Percentiles rank a stretch among this genome's conserved stretches.
Conservation (phyloP, 2,888 invertebrate species). For the Bruchidius siliquastri region DNA sequence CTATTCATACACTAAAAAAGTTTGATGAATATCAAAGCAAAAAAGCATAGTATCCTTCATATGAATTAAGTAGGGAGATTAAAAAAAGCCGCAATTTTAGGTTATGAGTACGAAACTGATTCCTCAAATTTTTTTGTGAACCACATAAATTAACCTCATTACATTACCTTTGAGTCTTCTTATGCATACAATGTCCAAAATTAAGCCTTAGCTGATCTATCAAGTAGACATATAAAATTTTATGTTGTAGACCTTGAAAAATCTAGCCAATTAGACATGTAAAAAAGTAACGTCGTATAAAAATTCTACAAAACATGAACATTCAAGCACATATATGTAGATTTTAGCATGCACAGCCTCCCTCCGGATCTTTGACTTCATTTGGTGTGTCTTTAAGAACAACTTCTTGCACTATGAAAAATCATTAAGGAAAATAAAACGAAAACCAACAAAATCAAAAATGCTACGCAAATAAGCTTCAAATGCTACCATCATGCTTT, state of each 20-base stretch:
- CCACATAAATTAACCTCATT: not conserved
- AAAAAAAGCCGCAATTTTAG: no score
- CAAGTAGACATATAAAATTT: not conserved
- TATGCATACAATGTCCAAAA: not conserved
- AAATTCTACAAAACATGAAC: not conserved
- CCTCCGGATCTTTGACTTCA: conserved; percentile 89
- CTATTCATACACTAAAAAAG: no score
- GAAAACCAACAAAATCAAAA: conserved; percentile 16
- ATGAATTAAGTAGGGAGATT: no score
- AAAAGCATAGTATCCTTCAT: no score
- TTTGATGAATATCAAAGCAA: no score
- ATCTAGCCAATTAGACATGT: not conserved
- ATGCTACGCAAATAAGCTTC: conserved; percentile 15
- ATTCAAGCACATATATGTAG: not conserved
- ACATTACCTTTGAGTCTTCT: not conserved
- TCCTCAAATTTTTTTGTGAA: not conserved
- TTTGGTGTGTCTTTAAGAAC: conserved; percentile 94
- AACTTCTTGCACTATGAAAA: conserved; percentile 93
- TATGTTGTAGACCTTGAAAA: not conserved
- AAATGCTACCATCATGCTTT: conserved; percentile 13
- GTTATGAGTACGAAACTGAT: no score
- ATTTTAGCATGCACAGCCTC: conserved; percentile 81
- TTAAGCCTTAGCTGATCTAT: not conserved
- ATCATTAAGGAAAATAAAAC: conserved; percentile 38
- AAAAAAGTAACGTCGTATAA: not conserved